Conservation (phyloP, 1,140 invertebrate species). For the Leptopilina boulardi region DNA sequence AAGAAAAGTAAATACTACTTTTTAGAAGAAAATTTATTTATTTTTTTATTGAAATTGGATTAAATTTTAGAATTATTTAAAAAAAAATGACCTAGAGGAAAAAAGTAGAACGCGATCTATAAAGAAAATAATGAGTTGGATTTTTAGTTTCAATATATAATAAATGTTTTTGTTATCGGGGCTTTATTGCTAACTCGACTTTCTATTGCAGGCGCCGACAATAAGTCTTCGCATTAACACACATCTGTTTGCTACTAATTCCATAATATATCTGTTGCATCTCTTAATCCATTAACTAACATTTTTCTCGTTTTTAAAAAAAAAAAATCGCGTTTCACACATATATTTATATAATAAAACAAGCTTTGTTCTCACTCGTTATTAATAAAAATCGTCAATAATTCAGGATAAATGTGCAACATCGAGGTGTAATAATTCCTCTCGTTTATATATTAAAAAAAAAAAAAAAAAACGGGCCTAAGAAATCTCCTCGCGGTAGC, state of each 20-base stretch:
- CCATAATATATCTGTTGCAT: constrained; percentile 69
- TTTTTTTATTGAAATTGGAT: background rate
- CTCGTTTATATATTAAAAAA: background rate
- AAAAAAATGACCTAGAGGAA: no score
- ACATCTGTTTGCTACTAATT: constrained; percentile 74
- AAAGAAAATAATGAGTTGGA: background rate
- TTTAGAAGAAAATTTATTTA: background rate
- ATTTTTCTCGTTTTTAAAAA: constrained; percentile 59
- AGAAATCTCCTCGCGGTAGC: constrained; percentile 1
- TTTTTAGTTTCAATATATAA: background rate
- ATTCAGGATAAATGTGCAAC: constrained; percentile 59
- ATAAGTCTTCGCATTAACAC: constrained; percentile 76
- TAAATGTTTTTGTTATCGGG: constrained; percentile 35
- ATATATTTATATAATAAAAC: no score
- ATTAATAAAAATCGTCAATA: constrained; percentile 45
- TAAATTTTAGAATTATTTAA: no score
- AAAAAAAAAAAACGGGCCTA: constrained; percentile 1
- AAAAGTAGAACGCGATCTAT: no score
- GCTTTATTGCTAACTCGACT: constrained; percentile 70
- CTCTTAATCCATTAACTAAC: constrained; percentile 65
- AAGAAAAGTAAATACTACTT: background rate
- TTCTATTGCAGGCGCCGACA: constrained; percentile 78
- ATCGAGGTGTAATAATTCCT: constrained; percentile 33
- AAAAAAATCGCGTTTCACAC: constrained; percentile 55
- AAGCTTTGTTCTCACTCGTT: constrained; percentile 18